A percentile compares a stretch with the other conserved stretches of the same genome.
Conservation (phyloP, 2,888 invertebrate genomes). For the Tetrapedia diversipes region DNA sequence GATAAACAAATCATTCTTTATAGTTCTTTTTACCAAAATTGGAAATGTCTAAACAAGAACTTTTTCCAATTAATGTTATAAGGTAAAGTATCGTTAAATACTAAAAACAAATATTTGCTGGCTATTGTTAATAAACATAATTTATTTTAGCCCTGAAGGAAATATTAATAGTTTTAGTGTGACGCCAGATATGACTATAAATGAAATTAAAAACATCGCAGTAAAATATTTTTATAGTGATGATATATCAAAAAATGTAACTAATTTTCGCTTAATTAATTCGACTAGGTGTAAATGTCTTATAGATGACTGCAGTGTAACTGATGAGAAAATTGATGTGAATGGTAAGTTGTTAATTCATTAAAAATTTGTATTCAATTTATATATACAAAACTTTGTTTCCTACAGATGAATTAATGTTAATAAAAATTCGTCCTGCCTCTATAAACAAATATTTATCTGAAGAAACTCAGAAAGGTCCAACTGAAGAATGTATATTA, state of each 20-base stretch:
- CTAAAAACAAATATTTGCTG: not conserved
- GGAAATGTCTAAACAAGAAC: slow-evolving; percentile 70
- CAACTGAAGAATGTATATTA: slow-evolving; percentile 83
- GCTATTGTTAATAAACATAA: not conserved
- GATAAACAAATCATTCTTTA: slow-evolving; percentile 71
- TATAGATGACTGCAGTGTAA: slow-evolving; percentile 70
- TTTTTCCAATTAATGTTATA: slow-evolving; percentile 76
- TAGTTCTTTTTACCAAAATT: slow-evolving; percentile 65
- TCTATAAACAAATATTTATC: slow-evolving; percentile 66
- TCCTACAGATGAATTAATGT: slow-evolving; percentile 76
- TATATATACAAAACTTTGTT: slow-evolving; percentile 1
- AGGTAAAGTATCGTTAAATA: slow-evolving; percentile 69
- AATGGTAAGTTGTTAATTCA: slow-evolving; percentile 67
- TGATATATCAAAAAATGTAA: slow-evolving; percentile 64
- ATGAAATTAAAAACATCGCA: slow-evolving; percentile 76
- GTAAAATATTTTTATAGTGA: slow-evolving; percentile 78
- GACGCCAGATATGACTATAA: slow-evolving; percentile 75
- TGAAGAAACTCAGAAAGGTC: slow-evolving; percentile 82
- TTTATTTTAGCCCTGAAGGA: slow-evolving; percentile 74
- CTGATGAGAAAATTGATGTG: slow-evolving; percentile 74
- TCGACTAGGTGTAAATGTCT: slow-evolving; percentile 72
- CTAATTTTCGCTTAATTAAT: slow-evolving; percentile 77
- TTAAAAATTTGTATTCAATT: slow-evolving; percentile 3
- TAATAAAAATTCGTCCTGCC: slow-evolving; percentile 71
- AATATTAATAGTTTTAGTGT: slow-evolving; percentile 70